Percentiles rank a stretch among this genome's conserved stretches.
Evolutionary conservation across 2,113 vertebrate genomes (phyloP).

Genomic region (Petaurus breviceps): DNA sequence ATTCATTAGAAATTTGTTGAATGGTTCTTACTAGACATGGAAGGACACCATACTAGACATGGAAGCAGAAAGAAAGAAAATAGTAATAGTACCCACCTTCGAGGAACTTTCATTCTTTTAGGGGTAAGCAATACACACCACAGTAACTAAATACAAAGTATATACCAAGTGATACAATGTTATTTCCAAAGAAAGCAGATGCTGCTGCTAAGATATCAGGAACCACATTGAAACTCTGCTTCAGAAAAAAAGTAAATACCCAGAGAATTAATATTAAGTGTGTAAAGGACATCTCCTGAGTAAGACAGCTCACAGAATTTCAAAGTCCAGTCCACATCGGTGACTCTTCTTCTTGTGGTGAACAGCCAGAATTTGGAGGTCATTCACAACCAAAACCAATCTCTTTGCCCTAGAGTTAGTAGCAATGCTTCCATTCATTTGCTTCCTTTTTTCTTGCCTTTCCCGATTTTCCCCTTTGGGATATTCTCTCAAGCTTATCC

Average conservation of each 20-base stretch:
- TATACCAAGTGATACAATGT: no score
- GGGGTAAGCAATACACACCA: no score
- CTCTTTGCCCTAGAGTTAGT: neutral
- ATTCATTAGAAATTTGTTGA: no score
- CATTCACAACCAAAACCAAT: neutral
- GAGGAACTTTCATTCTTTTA: no score
- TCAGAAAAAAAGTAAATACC: neutral
- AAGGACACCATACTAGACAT: no score
- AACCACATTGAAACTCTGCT: neutral
- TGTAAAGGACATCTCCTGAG: neutral
- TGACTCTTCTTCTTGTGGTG: neutral
- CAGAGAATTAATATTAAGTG: neutral
- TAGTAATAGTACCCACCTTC: no score
- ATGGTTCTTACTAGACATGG: no score
- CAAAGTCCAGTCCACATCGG: neutral
- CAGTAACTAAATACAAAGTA: no score
- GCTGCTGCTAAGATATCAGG: no score
- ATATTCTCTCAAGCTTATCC: neutral
- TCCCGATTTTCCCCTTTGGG: neutral
- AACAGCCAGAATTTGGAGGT: neutral
- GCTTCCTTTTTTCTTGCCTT: neutral
- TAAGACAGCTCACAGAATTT: neutral
- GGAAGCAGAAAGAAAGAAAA: no score
- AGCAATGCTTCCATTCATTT: neutral
- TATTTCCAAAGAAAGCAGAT: no score